Base-by-base conservation (phyloP, 2,888 invertebrate genomes). In the Scaptomyza tumidula region DNA sequence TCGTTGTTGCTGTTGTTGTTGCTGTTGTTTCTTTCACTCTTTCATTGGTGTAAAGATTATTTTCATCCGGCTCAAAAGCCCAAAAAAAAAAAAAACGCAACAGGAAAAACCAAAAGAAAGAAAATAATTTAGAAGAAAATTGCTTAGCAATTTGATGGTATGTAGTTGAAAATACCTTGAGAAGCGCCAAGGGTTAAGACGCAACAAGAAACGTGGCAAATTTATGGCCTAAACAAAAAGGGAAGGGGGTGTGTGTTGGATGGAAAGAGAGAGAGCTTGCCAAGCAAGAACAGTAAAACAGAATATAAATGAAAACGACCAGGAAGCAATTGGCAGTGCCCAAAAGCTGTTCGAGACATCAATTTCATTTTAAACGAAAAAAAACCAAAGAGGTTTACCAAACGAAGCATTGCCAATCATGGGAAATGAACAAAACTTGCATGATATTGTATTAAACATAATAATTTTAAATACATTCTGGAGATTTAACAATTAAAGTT, bases 141-240 rank as follows among this genome's bases (percentile, higher is more conserved):
- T 74, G 62, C 78, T 54, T 31, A 44, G 68, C 74, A 73, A 75
- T 78, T 78, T 78, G 33, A 16, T 39, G 14, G 16, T 7, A 6
- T 19, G 35, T n/a, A 46, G 73, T 14, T 61, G 41, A 16, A 49
- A 44, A 67, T 60, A 78, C 56, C 57, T 73, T 67, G 78, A 48
- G 41, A 48, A 73, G 48, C 61, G 68, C 55, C 58, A n/a, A n/a
- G n/a, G n/a, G n/a, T n/a, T n/a, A n/a, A n/a, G n/a, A n/a, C n/a
- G n/a, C n/a, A 66, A 71, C 35, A 65, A 64, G 33, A 7, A 67
- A 66, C 33, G 37, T 64, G 67, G 27, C 19, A 55, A 62, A 75
- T 71, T 62, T 71, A 76, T 76, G 53, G 64, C 58, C 27, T 14
- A 49, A 54, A 39, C 61, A 74, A 33, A 33, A 54, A 19, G n/a